Percentiles rank a stretch among this genome's conserved stretches.
These are phyloP conservation scores for Pseudois nayaur DNA, from an alignment of 2,113 vertebrate genomes.

Conservation along the genomic window DNA sequence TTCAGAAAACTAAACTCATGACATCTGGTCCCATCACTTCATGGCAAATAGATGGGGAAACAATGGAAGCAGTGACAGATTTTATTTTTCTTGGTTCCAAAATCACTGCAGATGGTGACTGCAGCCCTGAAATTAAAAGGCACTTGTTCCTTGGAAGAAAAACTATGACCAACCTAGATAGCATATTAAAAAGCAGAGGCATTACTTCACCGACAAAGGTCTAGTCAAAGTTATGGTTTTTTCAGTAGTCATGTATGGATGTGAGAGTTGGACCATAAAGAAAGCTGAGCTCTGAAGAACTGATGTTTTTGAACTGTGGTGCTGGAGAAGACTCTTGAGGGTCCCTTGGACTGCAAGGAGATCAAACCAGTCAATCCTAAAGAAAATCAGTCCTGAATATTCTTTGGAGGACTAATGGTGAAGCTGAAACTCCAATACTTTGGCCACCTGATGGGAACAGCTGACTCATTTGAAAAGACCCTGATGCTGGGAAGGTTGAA, in stretches of 20 bases:
- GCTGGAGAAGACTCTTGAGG: background rate
- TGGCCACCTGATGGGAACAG: background rate
- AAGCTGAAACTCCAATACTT: background rate
- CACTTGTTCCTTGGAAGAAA: background rate
- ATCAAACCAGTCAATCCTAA: background rate
- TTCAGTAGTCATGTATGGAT: background rate
- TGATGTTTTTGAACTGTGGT: background rate
- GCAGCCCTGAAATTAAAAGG: background rate
- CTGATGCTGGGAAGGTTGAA: background rate
- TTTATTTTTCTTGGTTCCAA: background rate
- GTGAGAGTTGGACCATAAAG: background rate
- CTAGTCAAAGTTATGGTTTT: background rate
- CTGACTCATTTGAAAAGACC: background rate
- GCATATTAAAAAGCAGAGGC: background rate
- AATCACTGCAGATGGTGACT: background rate
- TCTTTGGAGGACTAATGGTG: background rate
- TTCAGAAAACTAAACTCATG: background rate
- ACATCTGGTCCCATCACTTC: background rate
- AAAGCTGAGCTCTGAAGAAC: background rate
- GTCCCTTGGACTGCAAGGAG: background rate
- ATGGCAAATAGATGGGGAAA: background rate
- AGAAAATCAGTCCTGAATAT: background rate
- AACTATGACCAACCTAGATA: background rate
- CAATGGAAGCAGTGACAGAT: background rate
- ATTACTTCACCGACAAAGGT: background rate